Evolutionary conservation across 2,797 vertebrate species (phyloP).

Genomic region (Sarcoramphus papa): DNA sequence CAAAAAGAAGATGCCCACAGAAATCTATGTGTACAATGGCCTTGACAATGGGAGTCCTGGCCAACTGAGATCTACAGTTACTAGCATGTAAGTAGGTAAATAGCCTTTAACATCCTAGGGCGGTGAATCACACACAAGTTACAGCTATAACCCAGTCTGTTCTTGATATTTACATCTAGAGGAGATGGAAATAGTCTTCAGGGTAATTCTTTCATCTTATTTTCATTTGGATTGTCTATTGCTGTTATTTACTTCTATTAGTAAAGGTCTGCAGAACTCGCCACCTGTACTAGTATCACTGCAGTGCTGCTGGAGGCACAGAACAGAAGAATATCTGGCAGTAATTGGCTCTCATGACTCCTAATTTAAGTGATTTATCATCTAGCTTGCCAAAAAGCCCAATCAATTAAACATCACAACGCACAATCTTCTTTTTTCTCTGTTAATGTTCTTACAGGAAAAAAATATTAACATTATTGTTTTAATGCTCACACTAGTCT

Average conservation of each 20-base stretch:
- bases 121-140: not conserved
- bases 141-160: not conserved
- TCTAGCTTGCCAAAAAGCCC: not conserved
- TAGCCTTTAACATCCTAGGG: not conserved
- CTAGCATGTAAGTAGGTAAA: not conserved
- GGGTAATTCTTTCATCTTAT: not conserved
- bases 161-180: not conserved
- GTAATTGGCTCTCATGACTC: not conserved
- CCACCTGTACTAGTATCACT: not conserved
- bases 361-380: not conserved
- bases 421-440: not conserved
- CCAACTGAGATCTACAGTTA: not conserved
- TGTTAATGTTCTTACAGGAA: not conserved
- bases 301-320: not conserved
- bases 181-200: not conserved
- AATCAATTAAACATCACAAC: not conserved
- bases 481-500: not conserved
- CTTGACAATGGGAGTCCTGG: not conserved
- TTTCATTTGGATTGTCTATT: not conserved
- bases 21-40: not conserved
- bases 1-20: not conserved
- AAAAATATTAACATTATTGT: not conserved
- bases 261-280: not conserved
- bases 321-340: slow-evolving; percentile 10
- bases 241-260: not conserved